phyloP scores from a whole-genome alignment of 2,797 vertebrate genomes.

The Craterocephalus amniculus region DNA sequence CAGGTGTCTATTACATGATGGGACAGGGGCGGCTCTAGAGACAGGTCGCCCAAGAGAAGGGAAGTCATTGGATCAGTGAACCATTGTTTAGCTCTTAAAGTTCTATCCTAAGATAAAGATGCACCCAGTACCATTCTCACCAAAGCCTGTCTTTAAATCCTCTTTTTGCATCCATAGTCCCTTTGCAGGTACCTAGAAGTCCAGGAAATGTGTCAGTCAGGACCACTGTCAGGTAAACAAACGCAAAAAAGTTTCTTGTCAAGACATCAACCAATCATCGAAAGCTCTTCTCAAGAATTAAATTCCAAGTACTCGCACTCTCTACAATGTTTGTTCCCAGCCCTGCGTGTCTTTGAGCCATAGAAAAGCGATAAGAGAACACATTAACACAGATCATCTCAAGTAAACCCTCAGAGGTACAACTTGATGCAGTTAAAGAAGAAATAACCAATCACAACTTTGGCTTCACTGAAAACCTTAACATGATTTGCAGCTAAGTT shows the following conservation, averaged over 20 bases:
- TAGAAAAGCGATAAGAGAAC: constrained; percentile 74
- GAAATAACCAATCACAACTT: constrained; percentile 87
- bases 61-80: constrained; percentile 45
- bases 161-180: not conserved
- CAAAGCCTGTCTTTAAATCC: constrained; percentile 23
- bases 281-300: constrained; percentile 58
- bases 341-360: constrained; percentile 71
- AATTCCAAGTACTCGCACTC: constrained; percentile 44
- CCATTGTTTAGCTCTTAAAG: constrained; percentile 14
- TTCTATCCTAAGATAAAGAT: constrained; percentile 30
- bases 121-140: constrained; percentile 17
- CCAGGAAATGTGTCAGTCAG: constrained; percentile 16
- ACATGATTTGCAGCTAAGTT: constrained; percentile 88
- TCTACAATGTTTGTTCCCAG: constrained; percentile 58
- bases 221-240: not conserved
- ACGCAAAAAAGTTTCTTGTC: constrained; percentile 24
- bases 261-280: constrained; percentile 33
- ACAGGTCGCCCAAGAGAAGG: constrained; percentile 42
- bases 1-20: constrained; percentile 41
- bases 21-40: constrained; percentile 35
- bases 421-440: constrained; percentile 81
- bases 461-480: constrained; percentile 84
- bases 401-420: constrained; percentile 80
- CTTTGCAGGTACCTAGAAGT: not conserved
- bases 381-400: constrained; percentile 82